A percentile compares a stretch with the other conserved stretches of the same genome.
phyloP scores from a whole-genome alignment of 2,113 vertebrate genomes.

The Trematomus loennbergii region DNA sequence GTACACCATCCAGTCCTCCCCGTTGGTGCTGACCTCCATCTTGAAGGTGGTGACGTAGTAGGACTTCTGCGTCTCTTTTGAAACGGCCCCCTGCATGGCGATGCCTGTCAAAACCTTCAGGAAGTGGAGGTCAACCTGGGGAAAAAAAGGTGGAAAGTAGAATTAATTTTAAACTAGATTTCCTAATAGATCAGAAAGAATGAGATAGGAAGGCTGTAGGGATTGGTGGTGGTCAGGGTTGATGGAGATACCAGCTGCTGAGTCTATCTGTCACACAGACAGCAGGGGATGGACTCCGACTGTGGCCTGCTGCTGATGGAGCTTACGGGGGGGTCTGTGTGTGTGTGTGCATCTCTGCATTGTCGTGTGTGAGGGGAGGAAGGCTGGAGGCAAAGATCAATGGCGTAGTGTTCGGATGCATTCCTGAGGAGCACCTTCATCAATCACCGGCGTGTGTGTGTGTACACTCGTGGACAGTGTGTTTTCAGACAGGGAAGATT shows the following conservation, averaged over 20 bases:
- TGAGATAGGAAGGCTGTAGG: neutral
- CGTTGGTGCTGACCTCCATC: conserved; percentile 98
- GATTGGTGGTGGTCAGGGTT: conserved; percentile 18
- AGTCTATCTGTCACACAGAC: conserved; percentile 62
- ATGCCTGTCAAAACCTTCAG: conserved; percentile 95
- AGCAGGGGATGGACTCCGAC: conserved; percentile 46
- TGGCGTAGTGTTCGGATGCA: conserved; percentile 73
- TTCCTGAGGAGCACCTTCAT: conserved; percentile 79
- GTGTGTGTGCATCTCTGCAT: conserved; percentile 15
- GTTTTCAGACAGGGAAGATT: conserved; percentile 54
- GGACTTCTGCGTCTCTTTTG: conserved; percentile 92
- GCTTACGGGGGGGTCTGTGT: conserved; percentile 12
- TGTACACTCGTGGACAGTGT: neutral
- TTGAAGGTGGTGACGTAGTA: conserved; percentile 97
- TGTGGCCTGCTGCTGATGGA: conserved; percentile 51
- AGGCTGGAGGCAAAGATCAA: conserved; percentile 78
- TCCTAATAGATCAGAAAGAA: neutral
- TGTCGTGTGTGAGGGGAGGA: conserved; percentile 44
- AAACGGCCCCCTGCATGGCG: conserved; percentile 95
- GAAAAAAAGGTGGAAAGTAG: neutral
- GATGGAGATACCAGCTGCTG: conserved; percentile 55
- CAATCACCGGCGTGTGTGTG: conserved; percentile 69
- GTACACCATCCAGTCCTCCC: conserved; percentile 99
- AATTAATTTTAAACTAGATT: neutral
- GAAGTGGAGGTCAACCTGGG: conserved; percentile 96